Evolutionary conservation across 2,888 invertebrate genomes (phyloP), one percentile per base, ranked within the genome.

Genomic region (Eustalomyia histrio): DNA sequence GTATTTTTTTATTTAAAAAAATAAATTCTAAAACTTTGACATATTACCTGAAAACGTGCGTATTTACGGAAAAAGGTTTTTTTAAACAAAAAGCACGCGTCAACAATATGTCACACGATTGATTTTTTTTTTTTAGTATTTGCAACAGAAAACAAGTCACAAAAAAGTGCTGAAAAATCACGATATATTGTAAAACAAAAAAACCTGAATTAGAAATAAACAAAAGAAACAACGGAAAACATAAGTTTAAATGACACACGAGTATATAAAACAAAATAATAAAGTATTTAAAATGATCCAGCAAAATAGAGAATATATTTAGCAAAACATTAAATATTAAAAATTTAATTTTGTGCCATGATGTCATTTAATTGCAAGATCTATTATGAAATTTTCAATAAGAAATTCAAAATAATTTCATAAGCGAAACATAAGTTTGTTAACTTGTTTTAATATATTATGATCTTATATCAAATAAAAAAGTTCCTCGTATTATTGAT

Each of bases 61-160:
- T 78, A 73, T 81, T 78, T 81, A 71, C 78, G 81, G 81, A 81
- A 81, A 74, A 74, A 53, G 55, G 21, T 69, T 39, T 50, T 61
- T 43, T 65, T 21, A 61, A 68, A n/a, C 43, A 47, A 65, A 78
- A 71, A 76, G 69, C 74, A 78, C 74, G 78, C 78, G 60, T 74
- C 69, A 57, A 47, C 74, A 57, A 67, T 76, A 69, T 69, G 81
- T 78, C 78, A 78, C 24, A 78, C 35, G 33, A 57, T 74, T 53
- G 71, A 53, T 43, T 67, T 72, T 72, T 64, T 74, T 14, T 63
- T 55, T 14, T 53, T 72, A 29, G 29, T 29, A 6, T 67, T 63
- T 50, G 43, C 63, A 74, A 68, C 58, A 79, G 50, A 64, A 47
- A 35, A 21, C 21, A 52, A 60, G 33, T 52, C n/a, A 53, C 24